Percentiles rank a stretch among this genome's conserved stretches.
These are phyloP conservation scores for Liparis tanakae DNA, from an alignment of 2,797 vertebrate species.

Conservation along the genomic window DNA sequence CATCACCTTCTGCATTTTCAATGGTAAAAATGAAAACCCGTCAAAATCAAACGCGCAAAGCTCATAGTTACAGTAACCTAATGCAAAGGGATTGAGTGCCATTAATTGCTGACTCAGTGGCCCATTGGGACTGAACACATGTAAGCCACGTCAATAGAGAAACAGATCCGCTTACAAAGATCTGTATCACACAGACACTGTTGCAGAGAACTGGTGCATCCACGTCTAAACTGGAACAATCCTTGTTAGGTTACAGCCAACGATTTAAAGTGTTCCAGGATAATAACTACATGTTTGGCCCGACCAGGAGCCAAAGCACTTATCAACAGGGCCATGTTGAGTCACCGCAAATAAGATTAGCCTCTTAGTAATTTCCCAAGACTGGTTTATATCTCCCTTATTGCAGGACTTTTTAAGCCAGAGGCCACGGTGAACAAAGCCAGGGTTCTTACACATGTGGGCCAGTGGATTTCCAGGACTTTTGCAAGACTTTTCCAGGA, in stretches of 20 bases:
- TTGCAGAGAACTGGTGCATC: not conserved
- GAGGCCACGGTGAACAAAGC: not conserved
- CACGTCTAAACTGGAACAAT: not conserved
- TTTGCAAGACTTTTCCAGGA: no score
- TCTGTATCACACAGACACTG: not conserved
- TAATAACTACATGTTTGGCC: not conserved
- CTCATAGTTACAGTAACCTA: not conserved
- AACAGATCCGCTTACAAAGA: not conserved
- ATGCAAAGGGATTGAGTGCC: not conserved
- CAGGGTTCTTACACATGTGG: no score
- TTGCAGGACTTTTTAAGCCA: not conserved
- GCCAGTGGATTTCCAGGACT: no score
- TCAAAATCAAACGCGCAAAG: not conserved
- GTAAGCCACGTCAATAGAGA: not conserved
- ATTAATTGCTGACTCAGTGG: not conserved
- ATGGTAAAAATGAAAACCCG: not conserved
- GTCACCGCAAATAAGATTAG: conserved; percentile 4
- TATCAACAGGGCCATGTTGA: not conserved
- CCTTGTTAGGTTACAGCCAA: not conserved
- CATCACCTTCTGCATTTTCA: no score
- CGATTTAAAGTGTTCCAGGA: not conserved
- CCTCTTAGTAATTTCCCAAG: not conserved
- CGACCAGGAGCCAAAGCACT: not conserved
- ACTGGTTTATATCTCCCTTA: not conserved
- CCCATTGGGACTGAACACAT: not conserved